Base-by-base conservation (phyloP, 2,797 vertebrate species). In the Trematomus bernacchii region DNA sequence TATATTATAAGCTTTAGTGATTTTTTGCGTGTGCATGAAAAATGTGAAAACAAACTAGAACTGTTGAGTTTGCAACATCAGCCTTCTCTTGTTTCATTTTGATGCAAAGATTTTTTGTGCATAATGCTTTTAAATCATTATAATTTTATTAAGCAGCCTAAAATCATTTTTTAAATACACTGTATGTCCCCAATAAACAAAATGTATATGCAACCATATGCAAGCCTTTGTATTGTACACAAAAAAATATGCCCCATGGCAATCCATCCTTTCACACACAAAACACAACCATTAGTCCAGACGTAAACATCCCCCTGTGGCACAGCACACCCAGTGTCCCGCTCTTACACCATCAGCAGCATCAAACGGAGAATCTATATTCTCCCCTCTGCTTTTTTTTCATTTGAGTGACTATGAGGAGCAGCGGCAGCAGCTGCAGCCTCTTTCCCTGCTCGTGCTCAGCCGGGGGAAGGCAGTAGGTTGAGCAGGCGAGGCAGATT, bases 401-500 rank as follows among this genome's bases (percentile, higher is more conserved):
- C 74, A 86, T 92, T 85, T 88, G 79, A 85, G 86, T 84, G 82
- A 87, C 87, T 90, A 88, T 68, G 85, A 80, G 77, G 50, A 79
- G 84, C 79, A 72, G 84, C 52, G 46, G 82, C 79, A 76, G 83
- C 89, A 76, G 87, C 87, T 83, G 90, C 80, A 89, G 83, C 86
- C 71, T 86, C 87, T 80, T 75, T 88, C 72, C 76, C 75, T 77
- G 73, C 86, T 83, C 54, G 47, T 81, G 83, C 78, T 92, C 89
- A 91, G 85, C 79, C 88, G 46, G 70, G 72, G 71, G 95, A 89
- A 93, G 92, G 96, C 95, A 94, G 95, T 96, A 95, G 96, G 95
- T 94, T 95, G 95, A 94, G 96, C 93, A 94, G 94, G 94, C 89
- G 80, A 89, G 90, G 91, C 93, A 98, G 97, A 99, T 99, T 99